phyloP scores from a whole-genome alignment of 2,113 vertebrate species.

The Entelurus aequoreus region DNA sequence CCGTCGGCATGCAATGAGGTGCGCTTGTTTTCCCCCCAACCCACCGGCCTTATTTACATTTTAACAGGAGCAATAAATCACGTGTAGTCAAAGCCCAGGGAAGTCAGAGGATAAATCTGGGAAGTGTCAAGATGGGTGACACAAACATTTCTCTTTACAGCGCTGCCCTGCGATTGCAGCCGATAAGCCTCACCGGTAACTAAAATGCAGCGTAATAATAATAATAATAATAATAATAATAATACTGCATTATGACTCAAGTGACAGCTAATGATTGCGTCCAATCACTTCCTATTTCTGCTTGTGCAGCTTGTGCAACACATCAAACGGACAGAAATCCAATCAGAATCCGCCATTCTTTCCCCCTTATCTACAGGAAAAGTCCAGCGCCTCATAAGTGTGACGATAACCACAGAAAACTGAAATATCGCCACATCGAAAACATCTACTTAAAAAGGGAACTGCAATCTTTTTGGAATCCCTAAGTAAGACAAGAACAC shows the following conservation, averaged over 20 bases:
- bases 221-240: too few relatives aligned
- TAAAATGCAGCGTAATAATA: too few relatives aligned
- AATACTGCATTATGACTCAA: not conserved
- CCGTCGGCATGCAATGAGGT: conserved; percentile 13
- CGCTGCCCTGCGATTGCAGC: conserved; percentile 21
- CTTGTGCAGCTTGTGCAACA: not conserved
- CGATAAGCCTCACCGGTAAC: not conserved
- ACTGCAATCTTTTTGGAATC: too few relatives aligned
- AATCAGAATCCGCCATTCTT: too few relatives aligned
- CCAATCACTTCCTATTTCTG: not conserved
- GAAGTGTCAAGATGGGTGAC: conserved; percentile 38
- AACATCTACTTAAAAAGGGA: too few relatives aligned
- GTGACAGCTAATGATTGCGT: conserved; percentile 5
- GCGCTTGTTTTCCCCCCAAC: conserved; percentile 38
- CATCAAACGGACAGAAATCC: not conserved
- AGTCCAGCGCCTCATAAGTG: too few relatives aligned
- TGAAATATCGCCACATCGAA: too few relatives aligned
- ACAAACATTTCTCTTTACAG: conserved; percentile 35
- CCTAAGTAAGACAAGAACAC: too few relatives aligned
- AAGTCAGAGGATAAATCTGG: conserved; percentile 26
- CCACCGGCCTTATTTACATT: conserved; percentile 61
- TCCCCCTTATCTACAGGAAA: too few relatives aligned
- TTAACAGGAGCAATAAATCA: conserved; percentile 72
- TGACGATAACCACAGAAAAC: too few relatives aligned
- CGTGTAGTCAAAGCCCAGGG: conserved; percentile 31